Conservation (phyloP, 2,888 invertebrate genomes). For the Hemaris fuciformis region DNA sequence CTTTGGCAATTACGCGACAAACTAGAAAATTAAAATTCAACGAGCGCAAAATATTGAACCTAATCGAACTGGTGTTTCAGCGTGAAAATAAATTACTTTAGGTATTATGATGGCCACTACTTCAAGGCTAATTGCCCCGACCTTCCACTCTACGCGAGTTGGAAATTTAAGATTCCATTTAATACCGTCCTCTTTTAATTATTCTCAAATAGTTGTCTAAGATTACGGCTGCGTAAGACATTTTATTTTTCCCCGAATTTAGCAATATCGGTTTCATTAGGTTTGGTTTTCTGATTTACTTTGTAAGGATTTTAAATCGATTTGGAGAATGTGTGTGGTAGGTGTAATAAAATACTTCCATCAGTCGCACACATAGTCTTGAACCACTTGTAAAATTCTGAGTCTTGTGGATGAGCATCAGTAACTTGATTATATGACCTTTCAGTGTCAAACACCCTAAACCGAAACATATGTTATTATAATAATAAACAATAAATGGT, state of each 20-base stretch:
- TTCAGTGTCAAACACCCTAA: no score
- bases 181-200: not conserved
- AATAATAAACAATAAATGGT: no score
- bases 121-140: not conserved
- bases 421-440: no score
- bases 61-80: not conserved
- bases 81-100: not conserved
- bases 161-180: not conserved
- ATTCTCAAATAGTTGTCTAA: not conserved
- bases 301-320: no score
- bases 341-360: no score
- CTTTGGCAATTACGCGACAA: not conserved
- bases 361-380: no score
- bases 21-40: not conserved
- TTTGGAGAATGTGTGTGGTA: no score
- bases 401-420: no score
- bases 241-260: not conserved
- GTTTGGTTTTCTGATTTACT: no score
- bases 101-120: not conserved
- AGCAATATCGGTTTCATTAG: no score
- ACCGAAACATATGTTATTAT: no score
- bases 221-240: not conserved
- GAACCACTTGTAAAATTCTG: no score
- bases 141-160: not conserved
- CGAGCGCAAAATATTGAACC: slow-evolving; percentile 1